These are phyloP conservation scores for Pseudolycoriella hygida DNA, from an alignment of 2,888 invertebrate genomes.

Conservation along the genomic window DNA sequence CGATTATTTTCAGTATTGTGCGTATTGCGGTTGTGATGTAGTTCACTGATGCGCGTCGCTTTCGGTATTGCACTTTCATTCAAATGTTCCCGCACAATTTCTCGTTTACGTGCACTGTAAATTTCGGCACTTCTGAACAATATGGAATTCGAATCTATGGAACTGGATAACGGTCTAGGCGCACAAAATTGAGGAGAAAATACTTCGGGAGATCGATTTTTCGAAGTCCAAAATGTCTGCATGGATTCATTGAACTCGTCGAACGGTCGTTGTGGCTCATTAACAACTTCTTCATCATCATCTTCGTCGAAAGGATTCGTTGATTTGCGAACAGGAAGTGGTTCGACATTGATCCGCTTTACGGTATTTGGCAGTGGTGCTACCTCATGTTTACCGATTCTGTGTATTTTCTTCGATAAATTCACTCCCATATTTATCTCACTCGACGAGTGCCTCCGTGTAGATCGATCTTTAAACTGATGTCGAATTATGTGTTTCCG, in stretches of 20 bases:
- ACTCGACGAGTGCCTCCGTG: background rate
- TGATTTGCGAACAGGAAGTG: background rate
- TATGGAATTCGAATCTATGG: conserved; percentile 2
- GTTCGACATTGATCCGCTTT: background rate
- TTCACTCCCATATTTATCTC: background rate
- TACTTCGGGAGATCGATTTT: background rate
- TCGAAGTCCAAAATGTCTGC: background rate
- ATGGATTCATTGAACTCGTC: background rate
- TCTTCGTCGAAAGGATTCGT: conserved; percentile 2
- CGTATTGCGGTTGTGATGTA: background rate
- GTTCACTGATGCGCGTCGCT: background rate
- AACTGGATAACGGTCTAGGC: background rate
- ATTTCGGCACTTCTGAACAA: background rate
- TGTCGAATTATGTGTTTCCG: background rate
- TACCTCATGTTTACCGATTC: conserved; percentile 1
- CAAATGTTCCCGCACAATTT: background rate
- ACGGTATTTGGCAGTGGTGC: background rate
- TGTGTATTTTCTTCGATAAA: background rate
- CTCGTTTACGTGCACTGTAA: background rate
- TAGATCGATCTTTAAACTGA: background rate
- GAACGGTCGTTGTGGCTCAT: background rate
- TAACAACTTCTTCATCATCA: background rate
- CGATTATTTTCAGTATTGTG: background rate
- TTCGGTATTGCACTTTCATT: background rate
- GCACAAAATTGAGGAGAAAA: conserved; percentile 2